These are phyloP conservation scores for Merops nubicus DNA, from an alignment of 2,113 vertebrate species.

Conservation along the genomic window DNA sequence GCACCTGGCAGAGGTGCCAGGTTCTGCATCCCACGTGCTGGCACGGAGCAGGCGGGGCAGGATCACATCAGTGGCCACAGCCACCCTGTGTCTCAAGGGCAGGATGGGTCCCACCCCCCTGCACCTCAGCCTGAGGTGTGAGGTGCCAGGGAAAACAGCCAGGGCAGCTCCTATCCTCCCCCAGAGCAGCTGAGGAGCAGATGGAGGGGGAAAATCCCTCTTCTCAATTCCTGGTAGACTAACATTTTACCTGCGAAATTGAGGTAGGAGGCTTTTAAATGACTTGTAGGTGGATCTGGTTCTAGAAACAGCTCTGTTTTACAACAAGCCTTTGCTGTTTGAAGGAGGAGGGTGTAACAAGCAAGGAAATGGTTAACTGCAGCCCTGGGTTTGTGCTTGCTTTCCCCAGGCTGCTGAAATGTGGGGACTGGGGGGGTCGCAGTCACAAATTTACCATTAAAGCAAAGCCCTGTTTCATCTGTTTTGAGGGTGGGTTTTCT, in stretches of 20 bases:
- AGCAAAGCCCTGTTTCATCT: conserved; percentile 18
- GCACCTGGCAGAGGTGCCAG: neutral
- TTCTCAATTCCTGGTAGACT: conserved; percentile 11
- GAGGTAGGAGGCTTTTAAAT: conserved; percentile 35
- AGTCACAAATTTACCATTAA: conserved; percentile 4
- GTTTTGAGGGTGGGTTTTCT: conserved; percentile 47
- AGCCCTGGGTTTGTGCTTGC: neutral
- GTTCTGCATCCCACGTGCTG: neutral
- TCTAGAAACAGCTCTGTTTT: conserved; percentile 49
- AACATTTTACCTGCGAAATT: conserved; percentile 41
- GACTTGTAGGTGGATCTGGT: conserved; percentile 53
- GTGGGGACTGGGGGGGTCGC: neutral
- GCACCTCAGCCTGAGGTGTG: neutral
- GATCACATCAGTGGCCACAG: neutral
- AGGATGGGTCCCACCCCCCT: neutral
- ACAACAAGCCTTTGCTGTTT: conserved; percentile 36
- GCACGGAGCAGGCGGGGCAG: neutral
- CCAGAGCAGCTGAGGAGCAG: neutral
- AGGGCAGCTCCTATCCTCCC: neutral
- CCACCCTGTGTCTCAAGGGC: fast-evolving
- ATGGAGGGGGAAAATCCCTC: neutral
- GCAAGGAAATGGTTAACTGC: conserved; percentile 21
- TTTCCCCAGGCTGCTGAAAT: neutral
- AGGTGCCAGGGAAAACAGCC: neutral
- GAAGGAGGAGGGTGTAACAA: neutral